A percentile compares a stretch with the other conserved stretches of the same genome.
Evolutionary conservation across 1,140 invertebrate species (phyloP).

Genomic region (Drosophila watanabei): DNA sequence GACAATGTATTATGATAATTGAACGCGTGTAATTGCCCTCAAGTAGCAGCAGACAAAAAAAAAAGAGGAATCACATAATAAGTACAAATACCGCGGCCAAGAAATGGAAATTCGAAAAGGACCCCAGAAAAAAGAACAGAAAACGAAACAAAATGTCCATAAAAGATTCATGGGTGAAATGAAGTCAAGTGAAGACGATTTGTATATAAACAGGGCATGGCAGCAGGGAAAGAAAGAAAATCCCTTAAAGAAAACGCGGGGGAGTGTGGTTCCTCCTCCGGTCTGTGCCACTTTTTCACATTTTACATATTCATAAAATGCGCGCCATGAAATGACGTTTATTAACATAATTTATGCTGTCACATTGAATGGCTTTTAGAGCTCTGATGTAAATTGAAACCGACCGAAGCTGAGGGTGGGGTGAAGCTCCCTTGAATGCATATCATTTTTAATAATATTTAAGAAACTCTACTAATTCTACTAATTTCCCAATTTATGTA

Average conservation of each 20-base stretch:
- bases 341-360: conserved; percentile 85
- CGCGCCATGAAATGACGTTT: conserved; percentile 75
- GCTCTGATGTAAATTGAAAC: conserved; percentile 71
- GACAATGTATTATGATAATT: conserved; percentile 85
- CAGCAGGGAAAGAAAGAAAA: not conserved
- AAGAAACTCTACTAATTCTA: not conserved
- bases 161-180: conserved; percentile 73
- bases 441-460: not conserved
- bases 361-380: conserved; percentile 77
- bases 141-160: conserved; percentile 54
- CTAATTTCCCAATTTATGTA: too few species aligned
- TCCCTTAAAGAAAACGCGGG: not conserved
- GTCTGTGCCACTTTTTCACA: conserved; percentile 24
- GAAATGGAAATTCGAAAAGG: conserved; percentile 10
- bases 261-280: not conserved
- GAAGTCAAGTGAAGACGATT: conserved; percentile 75
- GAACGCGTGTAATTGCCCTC: conserved; percentile 84
- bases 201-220: conserved; percentile 56
- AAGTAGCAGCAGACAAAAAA: conserved; percentile 59
- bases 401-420: conserved; percentile 13
- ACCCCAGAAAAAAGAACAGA: not conserved
- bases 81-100: conserved; percentile 36
- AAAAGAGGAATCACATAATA: conserved; percentile 30
- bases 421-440: too few species aligned
- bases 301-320: conserved; percentile 82